These are phyloP conservation scores for Ctenicera cuprea DNA, from an alignment of 2,888 invertebrate genomes.

Conservation along the genomic window DNA sequence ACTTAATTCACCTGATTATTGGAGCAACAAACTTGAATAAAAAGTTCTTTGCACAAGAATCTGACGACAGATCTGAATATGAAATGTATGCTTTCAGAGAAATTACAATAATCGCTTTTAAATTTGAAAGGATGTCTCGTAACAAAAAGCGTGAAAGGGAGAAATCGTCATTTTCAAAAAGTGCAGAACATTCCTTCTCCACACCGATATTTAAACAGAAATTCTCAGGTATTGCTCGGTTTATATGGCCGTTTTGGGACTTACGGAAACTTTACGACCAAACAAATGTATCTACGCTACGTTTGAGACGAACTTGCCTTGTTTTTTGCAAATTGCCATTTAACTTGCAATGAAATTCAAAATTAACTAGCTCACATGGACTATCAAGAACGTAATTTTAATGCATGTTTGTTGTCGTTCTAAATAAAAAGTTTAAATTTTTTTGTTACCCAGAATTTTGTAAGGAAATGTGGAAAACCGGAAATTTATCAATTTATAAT, in stretches of 20 bases:
- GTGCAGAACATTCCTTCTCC: slow-evolving; percentile 12
- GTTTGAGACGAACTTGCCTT: slow-evolving; percentile 11
- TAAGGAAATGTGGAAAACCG: too few relatives aligned
- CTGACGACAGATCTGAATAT: slow-evolving; percentile 37
- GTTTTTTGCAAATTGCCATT: slow-evolving; percentile 18
- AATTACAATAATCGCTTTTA: slow-evolving; percentile 46
- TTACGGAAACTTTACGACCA: slow-evolving; percentile 22
- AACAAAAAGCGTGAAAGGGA: slow-evolving; percentile 26
- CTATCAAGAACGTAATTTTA: not conserved
- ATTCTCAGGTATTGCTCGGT: slow-evolving; percentile 26
- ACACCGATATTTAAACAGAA: slow-evolving; percentile 29
- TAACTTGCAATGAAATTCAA: slow-evolving; percentile 8
- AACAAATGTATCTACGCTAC: slow-evolving; percentile 23
- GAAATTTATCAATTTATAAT: too few relatives aligned
- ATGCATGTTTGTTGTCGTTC: not conserved
- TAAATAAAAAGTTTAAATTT: too few relatives aligned
- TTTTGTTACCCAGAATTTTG: too few relatives aligned
- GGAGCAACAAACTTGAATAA: slow-evolving; percentile 35
- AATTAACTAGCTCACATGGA: slow-evolving; percentile 4
- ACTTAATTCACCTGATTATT: slow-evolving; percentile 45
- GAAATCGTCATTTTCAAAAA: slow-evolving; percentile 31
- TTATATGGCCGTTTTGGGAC: slow-evolving; percentile 27
- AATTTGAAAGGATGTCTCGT: slow-evolving; percentile 44
- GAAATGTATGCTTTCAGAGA: slow-evolving; percentile 41
- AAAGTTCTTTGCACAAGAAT: slow-evolving; percentile 46